Conservation (phyloP, 2,888 invertebrate species). For the Tortrix viridana region DNA sequence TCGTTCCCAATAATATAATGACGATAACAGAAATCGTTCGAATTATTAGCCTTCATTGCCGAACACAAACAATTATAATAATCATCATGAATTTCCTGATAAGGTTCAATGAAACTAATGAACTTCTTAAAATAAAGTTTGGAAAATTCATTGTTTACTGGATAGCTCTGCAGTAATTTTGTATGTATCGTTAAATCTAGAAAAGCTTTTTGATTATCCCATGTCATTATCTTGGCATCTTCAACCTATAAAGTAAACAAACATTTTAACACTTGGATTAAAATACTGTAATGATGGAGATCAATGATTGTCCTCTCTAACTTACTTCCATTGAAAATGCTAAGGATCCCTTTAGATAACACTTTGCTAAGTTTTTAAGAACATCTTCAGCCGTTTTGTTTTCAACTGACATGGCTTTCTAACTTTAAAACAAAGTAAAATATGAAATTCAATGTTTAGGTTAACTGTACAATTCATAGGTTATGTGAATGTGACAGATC, state of each 20-base stretch:
- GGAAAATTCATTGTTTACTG: slow-evolving; percentile 86
- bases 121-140: slow-evolving; percentile 87
- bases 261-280: not conserved
- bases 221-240: slow-evolving; percentile 60
- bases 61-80: slow-evolving; percentile 86
- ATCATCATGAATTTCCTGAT: slow-evolving; percentile 85
- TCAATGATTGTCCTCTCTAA: not conserved
- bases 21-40: slow-evolving; percentile 80
- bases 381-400: not conserved
- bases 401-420: slow-evolving; percentile 5
- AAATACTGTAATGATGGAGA: no score
- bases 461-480: no score
- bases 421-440: no score
- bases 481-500: no score
- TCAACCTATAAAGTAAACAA: slow-evolving; percentile 46
- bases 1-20: slow-evolving; percentile 84
- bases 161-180: slow-evolving; percentile 81
- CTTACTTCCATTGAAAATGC: slow-evolving; percentile 52
- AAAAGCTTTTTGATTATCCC: slow-evolving; percentile 84
- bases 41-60: slow-evolving; percentile 67
- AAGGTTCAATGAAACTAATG: slow-evolving; percentile 83
- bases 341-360: slow-evolving; percentile 53
- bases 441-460: no score
- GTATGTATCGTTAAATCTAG: slow-evolving; percentile 84
- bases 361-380: slow-evolving; percentile 42